Conservation (phyloP, 2,113 vertebrate genomes). For the Nyctibius bracteatus region DNA sequence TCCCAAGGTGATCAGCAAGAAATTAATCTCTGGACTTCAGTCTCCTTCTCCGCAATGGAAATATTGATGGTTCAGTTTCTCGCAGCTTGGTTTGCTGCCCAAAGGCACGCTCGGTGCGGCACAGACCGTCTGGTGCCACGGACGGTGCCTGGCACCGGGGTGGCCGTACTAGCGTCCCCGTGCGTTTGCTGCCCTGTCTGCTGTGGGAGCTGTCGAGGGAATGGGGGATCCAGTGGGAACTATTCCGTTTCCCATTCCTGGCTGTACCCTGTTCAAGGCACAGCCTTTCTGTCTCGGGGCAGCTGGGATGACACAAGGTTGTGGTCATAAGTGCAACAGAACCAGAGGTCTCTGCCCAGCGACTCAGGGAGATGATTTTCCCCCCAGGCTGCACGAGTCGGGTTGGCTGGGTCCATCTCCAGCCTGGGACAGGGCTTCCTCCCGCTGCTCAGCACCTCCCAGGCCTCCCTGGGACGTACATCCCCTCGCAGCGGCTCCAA, state of each 20-base stretch:
- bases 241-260: background rate
- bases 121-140: background rate
- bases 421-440: background rate
- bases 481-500: background rate
- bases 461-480: background rate
- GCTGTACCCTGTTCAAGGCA: background rate
- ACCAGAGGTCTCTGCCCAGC: background rate
- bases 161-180: rapidly evolving
- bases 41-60: background rate
- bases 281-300: background rate
- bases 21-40: background rate
- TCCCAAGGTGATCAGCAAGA: background rate
- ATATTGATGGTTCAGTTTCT: background rate
- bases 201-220: background rate
- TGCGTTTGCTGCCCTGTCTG: rapidly evolving
- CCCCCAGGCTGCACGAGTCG: rapidly evolving
- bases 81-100: background rate
- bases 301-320: background rate
- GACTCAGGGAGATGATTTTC: background rate
- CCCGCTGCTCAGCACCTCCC: background rate
- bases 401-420: background rate
- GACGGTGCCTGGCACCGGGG: background rate
- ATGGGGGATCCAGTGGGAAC: background rate
- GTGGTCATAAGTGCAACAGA: background rate
- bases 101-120: background rate